Evolutionary conservation across 2,113 vertebrate species (phyloP), one percentile per base, ranked within the genome.

Genomic region (Myiopsitta monachus): DNA sequence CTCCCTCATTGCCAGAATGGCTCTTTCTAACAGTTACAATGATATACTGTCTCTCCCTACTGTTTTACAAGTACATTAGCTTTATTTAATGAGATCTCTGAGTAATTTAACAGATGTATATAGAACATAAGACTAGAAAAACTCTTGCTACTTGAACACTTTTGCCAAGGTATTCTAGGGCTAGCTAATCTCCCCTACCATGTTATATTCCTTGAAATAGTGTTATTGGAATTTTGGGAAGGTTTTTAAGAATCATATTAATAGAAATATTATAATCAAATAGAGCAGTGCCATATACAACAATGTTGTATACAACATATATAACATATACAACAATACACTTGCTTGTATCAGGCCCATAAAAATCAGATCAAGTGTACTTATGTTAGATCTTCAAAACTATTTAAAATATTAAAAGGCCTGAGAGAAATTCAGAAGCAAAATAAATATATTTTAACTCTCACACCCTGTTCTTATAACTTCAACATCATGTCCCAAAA

Each of bases 11-110:
- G 97, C 97, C 97, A 88, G 97, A 98, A 98, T 97, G 98, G 98
- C 98, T 98, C 98, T 98, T 98, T 98, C 97, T 95, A 98, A 99
- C 98, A 98, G 98, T 98, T 98, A 98, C 98, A 98, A 99, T 99
- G 99, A 99, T 99, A 98, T 99, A 99, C 99, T 98, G 98, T 98
- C 98, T 98, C 98, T 99, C 98, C 98, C 98, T 98, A 99, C 99
- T 99, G 99, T 99, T 99, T 99, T 99, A 99, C 98, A 99, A 99
- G 99, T 99, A 98, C 99, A 99, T 99, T 99, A 99, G 98, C 98
- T 98, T 98, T 98, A 98, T 99, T 99, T 99, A 99, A 99, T 99
- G 98, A 99, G 98, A 99, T 98, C 98, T 98, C 98, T 91, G 98
- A 98, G 98, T 98, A 98, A 98, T 99, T 98, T 98, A 99, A 98